phyloP scores from a whole-genome alignment of 1,140 invertebrate species.

The Probaryconus sp. region DNA sequence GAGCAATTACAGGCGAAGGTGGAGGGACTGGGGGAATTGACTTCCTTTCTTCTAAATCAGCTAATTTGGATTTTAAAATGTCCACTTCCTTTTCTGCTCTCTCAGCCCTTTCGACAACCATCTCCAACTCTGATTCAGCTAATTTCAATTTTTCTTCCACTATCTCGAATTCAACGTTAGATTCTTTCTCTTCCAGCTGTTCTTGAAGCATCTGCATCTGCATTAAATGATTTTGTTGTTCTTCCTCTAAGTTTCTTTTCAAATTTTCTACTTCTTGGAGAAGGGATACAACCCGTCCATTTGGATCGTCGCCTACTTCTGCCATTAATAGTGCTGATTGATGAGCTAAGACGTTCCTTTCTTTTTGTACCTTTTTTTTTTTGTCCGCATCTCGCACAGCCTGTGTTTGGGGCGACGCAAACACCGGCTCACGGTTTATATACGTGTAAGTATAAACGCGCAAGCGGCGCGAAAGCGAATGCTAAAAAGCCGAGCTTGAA shows the following conservation, averaged over 20 bases:
- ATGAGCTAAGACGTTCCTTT: constrained; percentile 38
- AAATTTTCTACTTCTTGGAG: constrained; percentile 82
- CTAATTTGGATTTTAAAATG: constrained; percentile 69
- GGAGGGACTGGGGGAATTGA: constrained; percentile 74
- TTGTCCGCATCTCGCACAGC: constrained; percentile 25
- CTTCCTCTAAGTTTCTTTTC: constrained; percentile 81
- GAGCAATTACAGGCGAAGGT: constrained; percentile 64
- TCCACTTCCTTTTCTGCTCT: constrained; percentile 78
- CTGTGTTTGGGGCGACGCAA: constrained; percentile 7
- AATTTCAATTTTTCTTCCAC: constrained; percentile 85
- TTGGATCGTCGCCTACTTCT: constrained; percentile 79
- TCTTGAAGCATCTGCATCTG: constrained; percentile 81
- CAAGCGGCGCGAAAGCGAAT: constrained; percentile 63
- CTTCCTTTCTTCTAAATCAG: constrained; percentile 71
- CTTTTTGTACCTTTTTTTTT: constrained; percentile 16
- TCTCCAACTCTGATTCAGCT: constrained; percentile 82
- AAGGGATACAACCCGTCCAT: constrained; percentile 78
- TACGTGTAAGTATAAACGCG: constrained; percentile 46
- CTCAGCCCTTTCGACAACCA: constrained; percentile 81
- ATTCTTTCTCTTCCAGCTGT: constrained; percentile 83
- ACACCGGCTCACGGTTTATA: constrained; percentile 25
- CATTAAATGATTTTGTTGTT: constrained; percentile 78
- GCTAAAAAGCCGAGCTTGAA: constrained; percentile 76
- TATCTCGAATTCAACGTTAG: constrained; percentile 83
- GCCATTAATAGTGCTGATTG: constrained; percentile 81